Percentiles rank a stretch among this genome's conserved stretches.
Evolutionary conservation across 2,888 invertebrate species (phyloP).

Genomic region (Troides aeacus): DNA sequence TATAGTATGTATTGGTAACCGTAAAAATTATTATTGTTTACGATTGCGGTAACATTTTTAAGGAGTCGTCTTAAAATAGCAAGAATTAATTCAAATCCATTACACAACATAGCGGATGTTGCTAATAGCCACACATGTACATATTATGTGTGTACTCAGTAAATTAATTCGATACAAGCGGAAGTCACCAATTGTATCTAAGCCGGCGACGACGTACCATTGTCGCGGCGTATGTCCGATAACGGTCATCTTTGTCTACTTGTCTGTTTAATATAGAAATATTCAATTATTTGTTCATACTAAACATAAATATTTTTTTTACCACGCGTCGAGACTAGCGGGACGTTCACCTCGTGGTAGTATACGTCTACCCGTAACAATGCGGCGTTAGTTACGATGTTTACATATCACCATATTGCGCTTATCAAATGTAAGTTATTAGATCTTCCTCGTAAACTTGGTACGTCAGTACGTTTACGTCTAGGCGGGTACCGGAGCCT

Average conservation of each 20-base stretch:
- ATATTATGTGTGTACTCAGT: constrained; percentile 41
- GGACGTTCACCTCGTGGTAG: too few species aligned
- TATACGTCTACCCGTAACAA: too few species aligned
- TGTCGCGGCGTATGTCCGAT: constrained; percentile 35
- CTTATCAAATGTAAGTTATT: too few species aligned
- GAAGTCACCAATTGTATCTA: constrained; percentile 69
- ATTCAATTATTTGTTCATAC: too few species aligned
- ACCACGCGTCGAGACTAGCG: too few species aligned
- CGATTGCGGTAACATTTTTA: not conserved
- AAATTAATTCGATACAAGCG: constrained; percentile 63
- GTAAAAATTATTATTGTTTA: not conserved
- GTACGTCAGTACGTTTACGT: too few species aligned
- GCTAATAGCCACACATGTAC: constrained; percentile 34
- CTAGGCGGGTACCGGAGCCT: too few species aligned
- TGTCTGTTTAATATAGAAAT: constrained; percentile 36
- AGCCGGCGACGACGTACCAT: constrained; percentile 42
- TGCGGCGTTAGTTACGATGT: too few species aligned
- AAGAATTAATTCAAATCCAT: constrained; percentile 9
- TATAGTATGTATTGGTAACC: not conserved
- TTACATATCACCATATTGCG: too few species aligned
- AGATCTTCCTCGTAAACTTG: too few species aligned
- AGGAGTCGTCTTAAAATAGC: not conserved
- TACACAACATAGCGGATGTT: constrained; percentile 26
- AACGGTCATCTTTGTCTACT: constrained; percentile 46
- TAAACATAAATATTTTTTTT: too few species aligned